phyloP scores from a whole-genome alignment of 2,797 vertebrate genomes.

The Hypotaenidia okinawae region DNA sequence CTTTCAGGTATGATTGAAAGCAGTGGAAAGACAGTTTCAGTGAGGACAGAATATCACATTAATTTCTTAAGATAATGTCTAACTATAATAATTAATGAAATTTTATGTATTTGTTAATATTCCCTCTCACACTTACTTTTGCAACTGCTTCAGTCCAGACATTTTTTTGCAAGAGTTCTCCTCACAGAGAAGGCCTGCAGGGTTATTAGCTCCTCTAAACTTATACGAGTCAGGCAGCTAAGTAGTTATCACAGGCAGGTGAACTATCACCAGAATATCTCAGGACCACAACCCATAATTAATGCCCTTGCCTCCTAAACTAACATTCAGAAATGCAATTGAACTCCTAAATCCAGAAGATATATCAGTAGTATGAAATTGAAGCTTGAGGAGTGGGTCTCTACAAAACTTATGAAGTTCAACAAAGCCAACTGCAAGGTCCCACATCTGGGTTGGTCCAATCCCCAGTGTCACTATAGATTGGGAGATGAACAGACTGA shows the following conservation, averaged over 20 bases:
- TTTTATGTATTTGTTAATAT: background rate
- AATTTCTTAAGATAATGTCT: background rate
- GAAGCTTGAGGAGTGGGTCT: background rate
- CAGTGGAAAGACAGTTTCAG: background rate
- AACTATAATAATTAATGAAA: background rate
- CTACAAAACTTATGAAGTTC: background rate
- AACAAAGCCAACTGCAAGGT: background rate
- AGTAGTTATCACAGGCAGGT: background rate
- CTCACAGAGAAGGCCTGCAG: background rate
- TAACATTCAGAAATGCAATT: background rate
- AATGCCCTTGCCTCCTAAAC: background rate
- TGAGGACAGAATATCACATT: background rate
- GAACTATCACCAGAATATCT: background rate
- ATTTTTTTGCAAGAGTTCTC: background rate
- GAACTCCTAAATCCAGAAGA: background rate
- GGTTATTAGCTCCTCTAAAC: background rate
- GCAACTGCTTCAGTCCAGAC: background rate
- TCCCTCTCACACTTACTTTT: background rate
- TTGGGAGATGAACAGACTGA: background rate
- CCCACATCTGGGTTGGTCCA: rapidly evolving
- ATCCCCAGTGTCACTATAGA: rapidly evolving
- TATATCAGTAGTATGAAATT: background rate
- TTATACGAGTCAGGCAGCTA: background rate
- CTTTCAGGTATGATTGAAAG: background rate
- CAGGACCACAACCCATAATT: background rate